These are phyloP conservation scores for Drosophila lacertosa DNA, from an alignment of 1,140 invertebrate genomes.

Conservation along the genomic window DNA sequence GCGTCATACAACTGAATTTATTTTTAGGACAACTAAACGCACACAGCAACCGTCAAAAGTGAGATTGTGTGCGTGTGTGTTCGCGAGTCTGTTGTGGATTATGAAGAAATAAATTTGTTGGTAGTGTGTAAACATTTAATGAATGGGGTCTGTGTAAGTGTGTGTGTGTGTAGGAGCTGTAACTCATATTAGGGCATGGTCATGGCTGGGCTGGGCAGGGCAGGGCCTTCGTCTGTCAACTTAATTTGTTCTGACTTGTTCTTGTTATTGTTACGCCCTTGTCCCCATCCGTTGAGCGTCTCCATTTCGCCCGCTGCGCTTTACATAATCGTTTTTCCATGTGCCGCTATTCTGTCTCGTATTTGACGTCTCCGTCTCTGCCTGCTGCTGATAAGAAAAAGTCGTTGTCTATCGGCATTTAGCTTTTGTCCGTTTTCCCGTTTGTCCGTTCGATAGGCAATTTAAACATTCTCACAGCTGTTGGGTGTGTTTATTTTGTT, in stretches of 20 bases:
- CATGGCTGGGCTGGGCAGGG: slow-evolving; percentile 46
- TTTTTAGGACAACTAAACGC: slow-evolving; percentile 75
- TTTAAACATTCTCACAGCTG: slow-evolving; percentile 43
- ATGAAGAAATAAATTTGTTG: slow-evolving; percentile 59
- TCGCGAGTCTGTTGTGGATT: slow-evolving; percentile 47
- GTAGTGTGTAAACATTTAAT: slow-evolving; percentile 62
- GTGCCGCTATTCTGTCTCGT: slow-evolving; percentile 34
- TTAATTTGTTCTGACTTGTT: slow-evolving; percentile 58
- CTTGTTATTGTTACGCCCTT: slow-evolving; percentile 9
- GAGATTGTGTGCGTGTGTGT: slow-evolving; percentile 19
- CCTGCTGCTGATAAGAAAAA: slow-evolving; percentile 56
- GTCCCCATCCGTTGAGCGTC: slow-evolving; percentile 9
- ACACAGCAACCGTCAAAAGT: slow-evolving; percentile 52
- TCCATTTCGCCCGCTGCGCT: slow-evolving; percentile 33
- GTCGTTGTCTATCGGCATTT: slow-evolving; percentile 55
- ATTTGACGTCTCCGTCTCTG: neutral
- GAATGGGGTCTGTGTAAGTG: slow-evolving; percentile 42
- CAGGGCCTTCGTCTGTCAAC: slow-evolving; percentile 38
- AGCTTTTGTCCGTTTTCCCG: slow-evolving; percentile 25
- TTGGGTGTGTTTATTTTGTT: slow-evolving; percentile 24
- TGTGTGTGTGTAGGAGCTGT: slow-evolving; percentile 31
- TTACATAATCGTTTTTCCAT: slow-evolving; percentile 80
- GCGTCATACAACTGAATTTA: slow-evolving; percentile 76
- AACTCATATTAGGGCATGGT: slow-evolving; percentile 28
- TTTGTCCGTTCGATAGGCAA: slow-evolving; percentile 15